phyloP scores from a whole-genome alignment of 2,797 vertebrate species.

The Paguma larvata region DNA sequence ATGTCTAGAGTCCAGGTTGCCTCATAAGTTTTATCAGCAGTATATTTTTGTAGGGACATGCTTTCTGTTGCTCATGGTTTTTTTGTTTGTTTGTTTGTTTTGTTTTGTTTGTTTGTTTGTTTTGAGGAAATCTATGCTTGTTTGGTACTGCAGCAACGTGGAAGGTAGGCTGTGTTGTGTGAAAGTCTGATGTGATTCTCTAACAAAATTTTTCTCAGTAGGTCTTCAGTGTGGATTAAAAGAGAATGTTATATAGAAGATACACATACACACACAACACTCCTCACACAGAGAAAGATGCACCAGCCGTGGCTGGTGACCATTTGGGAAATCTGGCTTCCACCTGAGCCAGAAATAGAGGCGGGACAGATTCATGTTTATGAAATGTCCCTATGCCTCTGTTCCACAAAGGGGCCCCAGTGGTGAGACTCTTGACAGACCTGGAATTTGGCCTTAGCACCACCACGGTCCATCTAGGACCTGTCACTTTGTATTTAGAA shows the following conservation, averaged over 20 bases:
- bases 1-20: not conserved
- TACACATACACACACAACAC: not conserved
- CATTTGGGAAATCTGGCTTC: not conserved
- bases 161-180: not conserved
- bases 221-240: not conserved
- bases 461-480: not conserved
- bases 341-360: not conserved
- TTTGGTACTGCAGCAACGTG: not conserved
- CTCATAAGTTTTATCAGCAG: not conserved
- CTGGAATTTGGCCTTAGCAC: not conserved
- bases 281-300: not conserved
- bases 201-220: constrained; percentile 6
- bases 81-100: not conserved
- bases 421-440: not conserved
- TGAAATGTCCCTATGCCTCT: not conserved
- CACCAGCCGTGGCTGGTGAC: not conserved
- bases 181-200: not conserved
- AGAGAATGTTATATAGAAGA: not conserved
- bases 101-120: no score
- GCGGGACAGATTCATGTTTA: not conserved
- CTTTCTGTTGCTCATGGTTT: not conserved
- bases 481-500: not conserved
- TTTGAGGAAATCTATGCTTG: not conserved
- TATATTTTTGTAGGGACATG: not conserved
- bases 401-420: not conserved